phyloP scores from a whole-genome alignment of 2,113 vertebrate genomes.

The Marcusenius ussheri region DNA sequence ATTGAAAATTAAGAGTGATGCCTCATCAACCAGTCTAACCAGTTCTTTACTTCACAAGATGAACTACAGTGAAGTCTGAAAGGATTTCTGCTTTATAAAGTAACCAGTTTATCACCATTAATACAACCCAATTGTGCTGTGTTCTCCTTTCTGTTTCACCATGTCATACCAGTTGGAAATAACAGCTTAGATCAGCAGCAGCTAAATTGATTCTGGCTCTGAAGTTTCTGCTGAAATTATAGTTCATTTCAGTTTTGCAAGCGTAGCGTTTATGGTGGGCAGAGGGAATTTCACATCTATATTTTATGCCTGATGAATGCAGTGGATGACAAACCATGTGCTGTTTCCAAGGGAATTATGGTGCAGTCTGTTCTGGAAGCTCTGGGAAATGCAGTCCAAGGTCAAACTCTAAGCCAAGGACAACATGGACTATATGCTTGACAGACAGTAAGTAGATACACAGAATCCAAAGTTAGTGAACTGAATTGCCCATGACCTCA shows the following conservation, averaged over 20 bases:
- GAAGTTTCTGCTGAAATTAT: background rate
- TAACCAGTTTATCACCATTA: background rate
- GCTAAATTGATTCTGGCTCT: background rate
- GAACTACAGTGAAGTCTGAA: background rate
- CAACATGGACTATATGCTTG: background rate
- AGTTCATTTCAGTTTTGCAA: background rate
- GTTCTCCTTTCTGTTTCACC: background rate
- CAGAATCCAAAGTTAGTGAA: background rate
- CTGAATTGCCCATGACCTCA: background rate
- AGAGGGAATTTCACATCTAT: background rate
- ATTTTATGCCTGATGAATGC: background rate
- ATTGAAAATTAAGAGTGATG: background rate
- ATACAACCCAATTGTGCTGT: background rate
- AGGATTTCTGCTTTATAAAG: background rate
- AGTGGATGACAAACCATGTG: background rate
- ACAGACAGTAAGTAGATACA: background rate
- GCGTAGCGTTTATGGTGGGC: background rate
- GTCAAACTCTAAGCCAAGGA: background rate
- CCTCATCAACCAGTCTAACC: background rate
- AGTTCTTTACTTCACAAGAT: background rate
- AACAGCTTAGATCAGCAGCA: background rate
- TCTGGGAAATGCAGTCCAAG: background rate
- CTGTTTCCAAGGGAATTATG: background rate
- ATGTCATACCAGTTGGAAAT: background rate
- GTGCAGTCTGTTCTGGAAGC: background rate